A percentile compares a stretch with the other conserved stretches of the same genome.
phyloP scores from a whole-genome alignment of 2,888 invertebrate species.

The Synanthedon andrenaeformis region DNA sequence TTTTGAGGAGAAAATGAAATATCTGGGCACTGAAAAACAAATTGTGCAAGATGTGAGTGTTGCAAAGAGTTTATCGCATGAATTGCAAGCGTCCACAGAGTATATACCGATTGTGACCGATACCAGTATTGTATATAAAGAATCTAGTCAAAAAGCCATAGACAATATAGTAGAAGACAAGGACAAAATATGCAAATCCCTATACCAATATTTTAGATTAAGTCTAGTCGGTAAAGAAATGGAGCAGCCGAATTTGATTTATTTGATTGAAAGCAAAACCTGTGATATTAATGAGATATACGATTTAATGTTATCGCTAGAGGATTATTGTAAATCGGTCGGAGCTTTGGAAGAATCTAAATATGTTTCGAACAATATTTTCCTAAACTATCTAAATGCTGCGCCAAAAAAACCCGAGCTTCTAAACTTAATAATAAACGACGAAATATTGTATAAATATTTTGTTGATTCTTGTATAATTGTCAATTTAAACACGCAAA shows the following conservation, averaged over 20 bases:
- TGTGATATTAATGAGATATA: conserved; percentile 61
- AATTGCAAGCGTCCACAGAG: conserved; percentile 19
- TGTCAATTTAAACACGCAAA: conserved; percentile 57
- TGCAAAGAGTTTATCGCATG: conserved; percentile 24
- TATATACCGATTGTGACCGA: conserved; percentile 22
- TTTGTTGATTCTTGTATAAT: conserved; percentile 71
- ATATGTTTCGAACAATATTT: conserved; percentile 49
- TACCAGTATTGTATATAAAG: conserved; percentile 52
- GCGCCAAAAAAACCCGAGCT: conserved; percentile 29
- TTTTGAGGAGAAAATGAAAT: conserved; percentile 62
- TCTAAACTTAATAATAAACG: conserved; percentile 39
- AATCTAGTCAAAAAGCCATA: conserved; percentile 58
- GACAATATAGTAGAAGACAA: conserved; percentile 37
- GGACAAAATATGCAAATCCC: conserved; percentile 41
- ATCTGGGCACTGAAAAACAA: conserved; percentile 41
- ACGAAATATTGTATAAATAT: conserved; percentile 59
- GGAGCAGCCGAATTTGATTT: conserved; percentile 53
- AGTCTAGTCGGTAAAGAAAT: conserved; percentile 49
- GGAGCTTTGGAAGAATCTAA: conserved; percentile 47
- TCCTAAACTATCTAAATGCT: conserved; percentile 47
- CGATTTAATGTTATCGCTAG: conserved; percentile 45
- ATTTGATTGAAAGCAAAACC: conserved; percentile 45
- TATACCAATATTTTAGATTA: conserved; percentile 60
- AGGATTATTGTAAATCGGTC: conserved; percentile 52
- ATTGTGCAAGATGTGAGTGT: conserved; percentile 13